Evolutionary conservation across 2,113 vertebrate species (phyloP).

Genomic region (Grantiella picta): DNA sequence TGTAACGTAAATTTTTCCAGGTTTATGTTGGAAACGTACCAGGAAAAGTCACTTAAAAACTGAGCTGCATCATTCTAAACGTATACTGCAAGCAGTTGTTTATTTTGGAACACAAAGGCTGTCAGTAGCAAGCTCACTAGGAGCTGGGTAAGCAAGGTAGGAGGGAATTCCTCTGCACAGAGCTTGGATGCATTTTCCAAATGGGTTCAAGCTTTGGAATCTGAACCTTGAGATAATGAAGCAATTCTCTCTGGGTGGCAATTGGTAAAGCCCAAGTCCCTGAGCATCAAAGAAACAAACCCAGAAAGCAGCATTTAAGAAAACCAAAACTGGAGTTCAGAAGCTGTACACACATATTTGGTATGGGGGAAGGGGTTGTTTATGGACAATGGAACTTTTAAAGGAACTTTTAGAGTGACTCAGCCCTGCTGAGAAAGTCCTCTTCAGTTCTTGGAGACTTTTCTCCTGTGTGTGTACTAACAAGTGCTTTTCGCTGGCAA

Average conservation of each 20-base stretch:
- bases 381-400: not conserved
- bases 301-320: not conserved
- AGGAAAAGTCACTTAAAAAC: not conserved
- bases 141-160: conserved; percentile 39
- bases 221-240: not conserved
- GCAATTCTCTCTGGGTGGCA: not conserved
- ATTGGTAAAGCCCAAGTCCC: not conserved
- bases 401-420: not conserved
- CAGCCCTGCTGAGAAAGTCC: not conserved
- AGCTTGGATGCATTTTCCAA: conserved; percentile 1
- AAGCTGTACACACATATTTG: not conserved
- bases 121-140: too few species aligned
- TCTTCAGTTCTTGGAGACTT: not conserved
- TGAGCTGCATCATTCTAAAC: not conserved
- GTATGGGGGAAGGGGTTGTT: not conserved
- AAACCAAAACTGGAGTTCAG: not conserved
- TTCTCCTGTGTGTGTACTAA: not conserved
- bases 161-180: conserved; percentile 63
- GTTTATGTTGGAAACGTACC: not conserved
- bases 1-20: not conserved
- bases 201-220: conserved; percentile 11
- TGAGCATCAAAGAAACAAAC: not conserved
- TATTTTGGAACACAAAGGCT: not conserved
- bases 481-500: not conserved
- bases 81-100: not conserved